phyloP scores from a whole-genome alignment of 2,888 invertebrate genomes.

The Hybos culiciformis region DNA sequence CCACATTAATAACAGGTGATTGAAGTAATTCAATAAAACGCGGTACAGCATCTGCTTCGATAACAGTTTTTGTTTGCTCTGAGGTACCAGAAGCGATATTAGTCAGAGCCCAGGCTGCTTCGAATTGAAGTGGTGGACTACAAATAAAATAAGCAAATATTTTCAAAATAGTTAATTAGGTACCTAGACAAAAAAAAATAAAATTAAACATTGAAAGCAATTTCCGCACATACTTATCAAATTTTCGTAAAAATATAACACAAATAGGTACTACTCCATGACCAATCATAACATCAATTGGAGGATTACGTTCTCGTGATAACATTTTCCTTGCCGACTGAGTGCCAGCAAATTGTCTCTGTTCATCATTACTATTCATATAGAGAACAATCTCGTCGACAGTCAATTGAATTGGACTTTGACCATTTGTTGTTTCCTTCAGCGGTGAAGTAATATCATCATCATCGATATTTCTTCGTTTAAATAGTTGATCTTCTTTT shows the following conservation, averaged over 20 bases:
- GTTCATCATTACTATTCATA: constrained; percentile 51
- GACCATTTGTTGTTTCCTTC: constrained; percentile 36
- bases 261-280: constrained; percentile 74
- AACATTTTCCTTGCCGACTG: constrained; percentile 76
- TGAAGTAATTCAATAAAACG: constrained; percentile 60
- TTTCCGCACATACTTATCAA: constrained; percentile 48
- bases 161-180: constrained; percentile 1
- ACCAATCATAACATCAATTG: constrained; percentile 72
- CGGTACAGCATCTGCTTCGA: constrained; percentile 72
- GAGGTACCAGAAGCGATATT: constrained; percentile 93
- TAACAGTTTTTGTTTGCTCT: constrained; percentile 78
- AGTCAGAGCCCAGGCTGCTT: constrained; percentile 94
- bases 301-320: constrained; percentile 79
- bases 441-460: constrained; percentile 38
- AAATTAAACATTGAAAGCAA: background rate
- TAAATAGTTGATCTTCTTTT: constrained; percentile 86
- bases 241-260: constrained; percentile 56
- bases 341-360: constrained; percentile 52
- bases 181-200: background rate
- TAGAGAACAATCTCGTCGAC: constrained; percentile 61
- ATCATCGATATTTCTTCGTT: constrained; percentile 68
- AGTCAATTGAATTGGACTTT: constrained; percentile 38
- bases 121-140: constrained; percentile 73
- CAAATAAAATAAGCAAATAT: constrained; percentile 19
- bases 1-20: constrained; percentile 52